Base-by-base conservation (phyloP, 2,113 vertebrate genomes). In the Podarcis cretensis region DNA sequence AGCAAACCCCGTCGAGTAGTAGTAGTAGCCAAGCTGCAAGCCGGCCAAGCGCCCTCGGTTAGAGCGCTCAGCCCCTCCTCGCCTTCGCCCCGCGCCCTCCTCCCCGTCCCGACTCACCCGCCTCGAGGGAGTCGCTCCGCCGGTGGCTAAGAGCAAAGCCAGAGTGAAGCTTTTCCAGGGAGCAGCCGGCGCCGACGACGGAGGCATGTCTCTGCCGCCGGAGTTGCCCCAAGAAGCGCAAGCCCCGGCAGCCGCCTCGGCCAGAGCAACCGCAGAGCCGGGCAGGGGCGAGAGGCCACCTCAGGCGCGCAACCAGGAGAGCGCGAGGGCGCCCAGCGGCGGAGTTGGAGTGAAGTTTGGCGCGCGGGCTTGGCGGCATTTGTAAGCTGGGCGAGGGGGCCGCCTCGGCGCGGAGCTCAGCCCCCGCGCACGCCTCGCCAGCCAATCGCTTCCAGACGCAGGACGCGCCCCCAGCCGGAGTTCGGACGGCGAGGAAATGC, bases 61-160 rank as follows among this genome's bases (percentile, higher is more conserved):
- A 54, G 2, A 54, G 48, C 48, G 10, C 48, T 54, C 48, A 54
- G 48, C 13, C 14, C 9, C 32, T 6, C 32, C 32, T 6, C 32
- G 59, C 16, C 10, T 37, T 37, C 37, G 37, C 37, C 14, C 9
- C 32, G 23, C 32, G 59, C 16, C 10, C 30, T 73, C 8, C 30
- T 14, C 30, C 74, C 35, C 27, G 12, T 43, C 14, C 5, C 69
- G 65, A 80, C 97, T 95, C 95, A 96, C 97, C 97, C 94, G 95
- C 37, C 92, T 90, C 35, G 91, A 84, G 30, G 96, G 96, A 63
- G 95, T 92, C 65, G 94, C 91, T 81, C 92, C 87, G 83, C 95
- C 94, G 89, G 92, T 83, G 43, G 93, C 89, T 68, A 91, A 90
- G 81, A 96, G 94, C 89, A 96, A 90, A 90, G 95, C 94, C 75